Evolutionary conservation across 1,140 invertebrate species (phyloP), one percentile per base, ranked within the genome.

Genomic region (Drosophila murphyi): DNA sequence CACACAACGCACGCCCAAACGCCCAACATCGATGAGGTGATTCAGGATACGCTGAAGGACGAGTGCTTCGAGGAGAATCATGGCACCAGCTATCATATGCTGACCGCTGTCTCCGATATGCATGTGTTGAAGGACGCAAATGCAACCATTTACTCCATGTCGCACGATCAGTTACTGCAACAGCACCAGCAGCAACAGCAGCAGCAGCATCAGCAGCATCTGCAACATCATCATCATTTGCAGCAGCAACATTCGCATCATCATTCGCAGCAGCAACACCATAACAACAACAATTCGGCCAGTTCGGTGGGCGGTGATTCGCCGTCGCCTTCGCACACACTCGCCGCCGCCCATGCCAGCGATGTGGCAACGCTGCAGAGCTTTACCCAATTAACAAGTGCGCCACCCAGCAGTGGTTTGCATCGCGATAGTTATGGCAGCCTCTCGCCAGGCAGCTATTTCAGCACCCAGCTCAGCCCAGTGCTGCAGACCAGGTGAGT

Each of bases 11-110:
- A 74, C 69, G 45, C 52, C 8, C 34, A 63, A 28, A 77, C 90
- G 2, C 63, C 79, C 31, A 92, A 80, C 62, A 92, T 92, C 2
- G 82, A 92, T 72, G 92, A 92, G 47, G 89, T 92, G 4, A 92
- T 92, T 45, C 85, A 92, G 64, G 92, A 92, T 61, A 92, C 92
- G 4, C 64, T 92, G 0, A 92, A 92, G 56, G 92, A 90, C 45
- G 92, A 92, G 60, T 91, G 86, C 47, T 77, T 89, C 35, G 91
- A 92, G 10, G 88, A 92, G 28, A 76, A 78, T 34, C 72, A 76
- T 34, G 80, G 74, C 39, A 60, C 78, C n/a, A 91, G 77, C 50
- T 92, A 92, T 51, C 87, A 91, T 28, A 82, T 92, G 45, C 61
- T 92, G 5, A 89, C 83, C 8, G 78, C 91, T 10, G 87, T 90